Evolutionary conservation across 2,113 vertebrate species (phyloP).

Genomic region (Tupaia chinensis): DNA sequence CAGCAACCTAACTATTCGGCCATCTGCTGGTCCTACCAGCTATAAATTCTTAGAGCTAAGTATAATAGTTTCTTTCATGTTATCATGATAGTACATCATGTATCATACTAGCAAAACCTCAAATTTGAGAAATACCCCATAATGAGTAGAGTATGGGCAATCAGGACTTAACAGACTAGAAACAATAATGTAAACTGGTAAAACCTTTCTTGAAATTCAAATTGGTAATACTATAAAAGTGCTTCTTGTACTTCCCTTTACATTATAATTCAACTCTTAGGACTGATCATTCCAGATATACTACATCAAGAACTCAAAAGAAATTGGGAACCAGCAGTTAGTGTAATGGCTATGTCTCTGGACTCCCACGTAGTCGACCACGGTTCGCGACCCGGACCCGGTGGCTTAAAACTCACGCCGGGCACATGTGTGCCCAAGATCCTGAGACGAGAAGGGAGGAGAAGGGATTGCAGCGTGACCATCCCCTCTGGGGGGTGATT

Average conservation of each 20-base stretch:
- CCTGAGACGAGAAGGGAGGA: too few relatives aligned
- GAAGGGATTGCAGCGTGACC: too few relatives aligned
- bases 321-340: neutral
- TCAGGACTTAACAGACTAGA: neutral
- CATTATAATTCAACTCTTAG: neutral
- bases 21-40: neutral
- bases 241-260: neutral
- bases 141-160: neutral
- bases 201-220: slow-evolving; percentile 2
- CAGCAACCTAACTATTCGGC: too few relatives aligned
- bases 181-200: neutral
- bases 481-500: too few relatives aligned
- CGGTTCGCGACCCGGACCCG: too few relatives aligned
- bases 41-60: slow-evolving; percentile 2
- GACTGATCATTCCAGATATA: neutral
- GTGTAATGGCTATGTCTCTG: too few relatives aligned
- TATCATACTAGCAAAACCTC: neutral
- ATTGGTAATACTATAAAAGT: neutral
- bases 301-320: neutral
- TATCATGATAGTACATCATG: neutral
- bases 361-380: too few relatives aligned
- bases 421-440: too few relatives aligned
- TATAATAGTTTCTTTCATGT: neutral
- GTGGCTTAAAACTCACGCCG: too few relatives aligned
- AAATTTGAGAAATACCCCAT: neutral